Percentiles rank a stretch among this genome's conserved stretches.
Conservation (phyloP, 2,113 vertebrate genomes). For the Addax nasomaculatus region DNA sequence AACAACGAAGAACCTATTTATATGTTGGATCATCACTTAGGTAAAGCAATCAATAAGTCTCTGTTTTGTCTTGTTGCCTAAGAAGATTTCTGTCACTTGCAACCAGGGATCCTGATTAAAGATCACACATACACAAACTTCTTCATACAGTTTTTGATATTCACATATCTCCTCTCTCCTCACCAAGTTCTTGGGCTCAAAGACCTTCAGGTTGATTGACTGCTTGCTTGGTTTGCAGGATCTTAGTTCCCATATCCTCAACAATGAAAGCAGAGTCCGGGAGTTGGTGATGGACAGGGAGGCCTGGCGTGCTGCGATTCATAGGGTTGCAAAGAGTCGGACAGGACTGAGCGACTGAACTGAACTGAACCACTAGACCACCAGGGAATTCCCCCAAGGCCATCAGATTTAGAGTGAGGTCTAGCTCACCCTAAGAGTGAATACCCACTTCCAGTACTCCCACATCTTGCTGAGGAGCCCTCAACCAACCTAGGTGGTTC, state of each 20-base stretch:
- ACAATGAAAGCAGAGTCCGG: background rate
- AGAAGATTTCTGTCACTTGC: background rate
- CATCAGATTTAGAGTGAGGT: background rate
- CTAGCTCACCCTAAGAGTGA: background rate
- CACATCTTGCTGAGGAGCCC: background rate
- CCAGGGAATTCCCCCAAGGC: background rate
- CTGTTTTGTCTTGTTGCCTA: background rate
- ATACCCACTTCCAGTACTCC: background rate
- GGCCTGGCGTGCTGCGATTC: too few species aligned
- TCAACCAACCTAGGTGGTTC: background rate
- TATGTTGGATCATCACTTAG: background rate
- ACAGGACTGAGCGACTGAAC: too few species aligned
- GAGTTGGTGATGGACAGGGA: too few species aligned
- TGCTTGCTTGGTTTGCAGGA: background rate
- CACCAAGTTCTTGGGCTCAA: background rate
- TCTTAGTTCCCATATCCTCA: background rate
- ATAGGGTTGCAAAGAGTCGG: too few species aligned
- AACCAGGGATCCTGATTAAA: background rate
- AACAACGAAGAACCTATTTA: background rate
- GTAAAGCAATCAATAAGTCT: background rate
- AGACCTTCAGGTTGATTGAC: background rate
- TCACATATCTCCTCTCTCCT: background rate
- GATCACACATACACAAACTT: background rate
- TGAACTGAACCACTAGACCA: background rate
- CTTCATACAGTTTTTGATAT: background rate